phyloP scores from a whole-genome alignment of 2,888 invertebrate species.

The Entomobrya proxima region DNA sequence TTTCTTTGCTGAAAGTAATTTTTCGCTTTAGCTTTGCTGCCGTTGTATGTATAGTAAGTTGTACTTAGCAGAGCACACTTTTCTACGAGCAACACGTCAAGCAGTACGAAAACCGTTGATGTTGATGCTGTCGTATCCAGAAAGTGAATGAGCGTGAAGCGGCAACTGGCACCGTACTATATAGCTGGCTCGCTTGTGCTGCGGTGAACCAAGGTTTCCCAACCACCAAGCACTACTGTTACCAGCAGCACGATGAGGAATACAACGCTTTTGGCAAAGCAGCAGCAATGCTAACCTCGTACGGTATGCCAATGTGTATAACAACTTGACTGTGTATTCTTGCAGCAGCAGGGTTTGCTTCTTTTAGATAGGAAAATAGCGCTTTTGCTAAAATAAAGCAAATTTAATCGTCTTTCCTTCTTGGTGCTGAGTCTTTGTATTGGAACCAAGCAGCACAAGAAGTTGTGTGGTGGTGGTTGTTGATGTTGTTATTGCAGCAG shows the following conservation, averaged over 20 bases:
- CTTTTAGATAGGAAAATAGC: no score
- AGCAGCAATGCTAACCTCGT: not conserved
- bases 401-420: no score
- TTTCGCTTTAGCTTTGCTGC: not conserved
- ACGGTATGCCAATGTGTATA: no score
- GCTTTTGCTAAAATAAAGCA: no score
- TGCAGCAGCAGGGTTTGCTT: no score
- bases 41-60: not conserved
- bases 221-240: not conserved
- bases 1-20: not conserved
- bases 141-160: constrained; percentile 64
- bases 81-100: constrained; percentile 26
- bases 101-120: constrained; percentile 26
- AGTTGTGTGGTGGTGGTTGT: no score
- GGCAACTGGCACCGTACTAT: constrained; percentile 45
- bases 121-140: constrained; percentile 61
- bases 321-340: no score
- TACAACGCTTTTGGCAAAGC: not conserved
- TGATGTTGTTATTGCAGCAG: not conserved
- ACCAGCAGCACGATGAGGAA: not conserved
- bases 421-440: no score
- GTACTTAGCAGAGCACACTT: not conserved
- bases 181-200: constrained; percentile 3
- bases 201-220: constrained; percentile 13
- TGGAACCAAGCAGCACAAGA: no score